Conservation (phyloP, 2,113 vertebrate genomes). For the Tiliqua scincoides region DNA sequence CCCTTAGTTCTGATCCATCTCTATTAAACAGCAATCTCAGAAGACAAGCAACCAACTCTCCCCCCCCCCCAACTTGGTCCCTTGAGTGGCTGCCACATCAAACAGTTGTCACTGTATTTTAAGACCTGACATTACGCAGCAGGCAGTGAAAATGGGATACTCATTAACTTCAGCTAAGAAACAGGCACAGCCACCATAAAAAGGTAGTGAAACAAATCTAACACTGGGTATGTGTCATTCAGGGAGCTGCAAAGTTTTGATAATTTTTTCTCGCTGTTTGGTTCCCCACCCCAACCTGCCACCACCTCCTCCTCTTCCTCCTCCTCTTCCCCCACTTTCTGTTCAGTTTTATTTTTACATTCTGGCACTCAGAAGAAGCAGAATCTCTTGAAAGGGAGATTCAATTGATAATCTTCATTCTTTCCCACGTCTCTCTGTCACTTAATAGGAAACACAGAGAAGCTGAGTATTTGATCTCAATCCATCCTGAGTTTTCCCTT, state of each 20-base stretch:
- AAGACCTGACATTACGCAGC: constrained; percentile 69
- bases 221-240: constrained; percentile 60
- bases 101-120: constrained; percentile 66
- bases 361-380: constrained; percentile 57
- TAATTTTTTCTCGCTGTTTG: constrained; percentile 54
- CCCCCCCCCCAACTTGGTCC: constrained; percentile 16
- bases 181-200: constrained; percentile 71
- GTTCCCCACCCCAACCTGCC: constrained; percentile 6
- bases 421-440: constrained; percentile 54
- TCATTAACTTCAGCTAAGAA: constrained; percentile 59
- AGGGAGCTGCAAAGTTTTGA: constrained; percentile 52
- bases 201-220: constrained; percentile 63
- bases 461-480: constrained; percentile 60
- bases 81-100: constrained; percentile 51
- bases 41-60: constrained; percentile 14
- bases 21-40: constrained; percentile 33
- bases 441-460: constrained; percentile 58
- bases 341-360: constrained; percentile 56
- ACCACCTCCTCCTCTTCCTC: constrained; percentile 11
- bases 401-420: constrained; percentile 39
- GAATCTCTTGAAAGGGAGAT: constrained; percentile 42
- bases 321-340: neutral
- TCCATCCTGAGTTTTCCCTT: constrained; percentile 46
- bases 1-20: neutral
- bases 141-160: constrained; percentile 64